phyloP scores from a whole-genome alignment of 2,797 vertebrate genomes.

The Buphagus erythrorhynchus region DNA sequence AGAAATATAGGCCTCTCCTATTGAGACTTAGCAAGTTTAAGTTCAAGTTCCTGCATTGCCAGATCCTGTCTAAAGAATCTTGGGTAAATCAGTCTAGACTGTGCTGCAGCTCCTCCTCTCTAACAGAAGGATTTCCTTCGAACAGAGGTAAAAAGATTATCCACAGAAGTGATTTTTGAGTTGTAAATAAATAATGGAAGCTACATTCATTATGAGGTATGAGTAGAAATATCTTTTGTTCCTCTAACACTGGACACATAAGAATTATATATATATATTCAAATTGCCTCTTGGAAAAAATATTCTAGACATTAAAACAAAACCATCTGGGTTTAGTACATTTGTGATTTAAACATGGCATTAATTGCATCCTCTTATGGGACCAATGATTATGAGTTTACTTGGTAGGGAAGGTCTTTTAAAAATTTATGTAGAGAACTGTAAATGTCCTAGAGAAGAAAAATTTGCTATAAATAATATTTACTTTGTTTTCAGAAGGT shows the following conservation, averaged over 20 bases:
- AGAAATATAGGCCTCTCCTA: not conserved
- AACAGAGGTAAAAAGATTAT: not conserved
- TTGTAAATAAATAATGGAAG: not conserved
- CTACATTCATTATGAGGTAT: not conserved
- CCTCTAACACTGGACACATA: not conserved
- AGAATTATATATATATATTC: rapidly evolving
- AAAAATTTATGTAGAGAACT: not conserved
- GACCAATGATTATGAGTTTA: not conserved
- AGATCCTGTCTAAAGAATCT: not conserved
- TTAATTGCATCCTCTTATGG: not conserved
- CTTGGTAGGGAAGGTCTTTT: not conserved
- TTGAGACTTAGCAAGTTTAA: not conserved
- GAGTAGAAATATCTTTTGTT: not conserved
- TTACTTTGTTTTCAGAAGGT: not conserved
- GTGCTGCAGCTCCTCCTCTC: not conserved
- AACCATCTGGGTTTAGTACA: not conserved
- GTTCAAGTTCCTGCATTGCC: not conserved
- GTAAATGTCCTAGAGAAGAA: not conserved
- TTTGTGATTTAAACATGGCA: not conserved
- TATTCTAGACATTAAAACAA: not conserved
- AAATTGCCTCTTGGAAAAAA: not conserved
- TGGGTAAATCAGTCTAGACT: not conserved
- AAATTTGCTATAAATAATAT: not conserved
- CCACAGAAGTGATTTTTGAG: not conserved
- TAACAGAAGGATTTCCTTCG: not conserved